Percentiles rank a stretch among this genome's conserved stretches.
Evolutionary conservation across 2,113 vertebrate species (phyloP).

Genomic region (Okapia johnstoni): DNA sequence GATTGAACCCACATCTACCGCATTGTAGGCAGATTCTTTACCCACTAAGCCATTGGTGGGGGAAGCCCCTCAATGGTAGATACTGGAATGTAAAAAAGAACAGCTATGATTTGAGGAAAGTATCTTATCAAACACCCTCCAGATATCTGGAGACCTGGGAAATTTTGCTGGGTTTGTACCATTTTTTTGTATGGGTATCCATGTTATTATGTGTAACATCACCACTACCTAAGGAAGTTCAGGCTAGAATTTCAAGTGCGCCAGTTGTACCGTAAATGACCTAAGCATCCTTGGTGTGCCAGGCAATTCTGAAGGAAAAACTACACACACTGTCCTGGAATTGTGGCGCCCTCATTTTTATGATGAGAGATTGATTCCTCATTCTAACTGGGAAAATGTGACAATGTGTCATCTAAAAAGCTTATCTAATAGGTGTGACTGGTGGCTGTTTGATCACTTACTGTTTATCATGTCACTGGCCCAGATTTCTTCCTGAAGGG

Average conservation of each 20-base stretch:
- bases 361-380: neutral
- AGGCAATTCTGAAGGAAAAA: neutral
- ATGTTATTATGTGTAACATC: neutral
- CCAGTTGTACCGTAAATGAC: neutral
- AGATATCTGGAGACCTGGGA: neutral
- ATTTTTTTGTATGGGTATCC: neutral
- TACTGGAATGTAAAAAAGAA: neutral
- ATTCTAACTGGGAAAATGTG: neutral
- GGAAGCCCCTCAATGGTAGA: neutral
- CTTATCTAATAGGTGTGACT: neutral
- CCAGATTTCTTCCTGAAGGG: neutral
- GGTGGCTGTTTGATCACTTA: neutral
- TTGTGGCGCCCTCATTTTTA: neutral
- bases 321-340: neutral
- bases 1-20: neutral
- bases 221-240: neutral
- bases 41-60: neutral
- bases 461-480: neutral
- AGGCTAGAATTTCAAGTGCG: neutral
- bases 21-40: neutral
- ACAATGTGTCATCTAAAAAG: neutral
- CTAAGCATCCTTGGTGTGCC: neutral
- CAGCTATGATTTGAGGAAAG: neutral
- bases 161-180: neutral
- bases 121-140: neutral